These are phyloP conservation scores for Harpegnathos saltator DNA, from an alignment of 1,140 invertebrate genomes.

Conservation along the genomic window DNA sequence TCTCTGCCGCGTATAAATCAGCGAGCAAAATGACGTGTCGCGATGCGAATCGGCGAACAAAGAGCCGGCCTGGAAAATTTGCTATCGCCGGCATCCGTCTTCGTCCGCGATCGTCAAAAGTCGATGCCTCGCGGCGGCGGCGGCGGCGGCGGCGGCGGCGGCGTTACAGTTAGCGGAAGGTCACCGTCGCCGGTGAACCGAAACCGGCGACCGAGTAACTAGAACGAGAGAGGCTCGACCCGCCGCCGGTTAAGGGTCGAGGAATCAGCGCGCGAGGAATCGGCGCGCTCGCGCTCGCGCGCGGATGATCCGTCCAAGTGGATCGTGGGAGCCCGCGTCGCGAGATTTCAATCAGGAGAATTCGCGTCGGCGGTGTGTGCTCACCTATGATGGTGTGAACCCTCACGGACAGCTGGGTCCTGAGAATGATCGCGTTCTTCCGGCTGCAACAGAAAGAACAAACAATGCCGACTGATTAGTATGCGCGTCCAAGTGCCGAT, in stretches of 20 bases:
- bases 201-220: conserved; percentile 62
- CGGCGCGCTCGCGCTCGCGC: conserved; percentile 51
- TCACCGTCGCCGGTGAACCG: conserved; percentile 44
- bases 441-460: conserved; percentile 90
- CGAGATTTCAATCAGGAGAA: conserved; percentile 65
- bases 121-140: conserved; percentile 20
- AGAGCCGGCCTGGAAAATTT: no score
- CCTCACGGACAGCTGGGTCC: conserved; percentile 98
- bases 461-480: conserved; percentile 79
- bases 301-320: conserved; percentile 70
- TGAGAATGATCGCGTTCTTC: conserved; percentile 98
- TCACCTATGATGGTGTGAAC: conserved; percentile 99
- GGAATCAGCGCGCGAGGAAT: conserved; percentile 69
- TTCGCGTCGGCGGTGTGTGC: conserved; percentile 78
- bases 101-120: conserved; percentile 22
- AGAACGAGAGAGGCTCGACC: conserved; percentile 67
- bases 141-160: no score
- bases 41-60: no score
- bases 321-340: conserved; percentile 68
- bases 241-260: conserved; percentile 65
- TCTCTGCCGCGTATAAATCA: no score
- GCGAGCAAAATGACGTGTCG: no score
- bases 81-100: neutral
- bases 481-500: conserved; percentile 32
- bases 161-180: conserved; percentile 50